Evolutionary conservation across 2,113 vertebrate species (phyloP), one percentile per base, ranked within the genome.

Genomic region (Riparia riparia): DNA sequence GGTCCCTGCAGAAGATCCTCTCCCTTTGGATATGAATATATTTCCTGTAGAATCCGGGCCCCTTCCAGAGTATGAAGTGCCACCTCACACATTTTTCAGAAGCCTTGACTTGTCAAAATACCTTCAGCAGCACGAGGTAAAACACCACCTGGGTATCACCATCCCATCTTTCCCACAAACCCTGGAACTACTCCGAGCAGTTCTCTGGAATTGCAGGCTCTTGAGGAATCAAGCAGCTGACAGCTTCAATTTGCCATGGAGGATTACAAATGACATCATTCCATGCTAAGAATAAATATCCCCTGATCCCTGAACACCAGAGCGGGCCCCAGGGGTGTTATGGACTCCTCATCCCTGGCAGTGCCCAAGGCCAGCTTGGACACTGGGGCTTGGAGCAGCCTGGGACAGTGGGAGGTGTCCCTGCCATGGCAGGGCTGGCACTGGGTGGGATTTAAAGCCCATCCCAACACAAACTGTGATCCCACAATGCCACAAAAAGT

Each of bases 391-490:
- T 12, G 71, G 42, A 37, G 50, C 76, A 44, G 3, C 44, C 58
- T 44, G 86, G 51, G 7, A 28, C 41, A n/a, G n/a, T 25, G 86
- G 45, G 0, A 74, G n/a, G 39, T 41, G 69, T 47, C 86, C 39
- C 47, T 89, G 69, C 37, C 70, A 21, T 25, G 70, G 53, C 78
- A 25, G 28, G 50, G 39, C 3, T 39, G 51, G 18, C 3, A 16
- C 8, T 32, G 44, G 44, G 0, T 51, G 78, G 2, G 15, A 0
- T 41, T 14, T 17, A 0, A 25, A 1, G n/a, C 8, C 47, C 28
- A 11, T 54, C 12, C 47, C n/a, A 54, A 29, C 5, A 2, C 9
- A 82, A 47, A 0, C 57, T 12, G 17, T 22, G 50, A 88, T 34
- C 32, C 16, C 24, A n/a, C 12, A 58, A 7, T 18, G 26, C 2